These are phyloP conservation scores for Lasiommata megera DNA, from an alignment of 2,888 invertebrate genomes.

Conservation along the genomic window DNA sequence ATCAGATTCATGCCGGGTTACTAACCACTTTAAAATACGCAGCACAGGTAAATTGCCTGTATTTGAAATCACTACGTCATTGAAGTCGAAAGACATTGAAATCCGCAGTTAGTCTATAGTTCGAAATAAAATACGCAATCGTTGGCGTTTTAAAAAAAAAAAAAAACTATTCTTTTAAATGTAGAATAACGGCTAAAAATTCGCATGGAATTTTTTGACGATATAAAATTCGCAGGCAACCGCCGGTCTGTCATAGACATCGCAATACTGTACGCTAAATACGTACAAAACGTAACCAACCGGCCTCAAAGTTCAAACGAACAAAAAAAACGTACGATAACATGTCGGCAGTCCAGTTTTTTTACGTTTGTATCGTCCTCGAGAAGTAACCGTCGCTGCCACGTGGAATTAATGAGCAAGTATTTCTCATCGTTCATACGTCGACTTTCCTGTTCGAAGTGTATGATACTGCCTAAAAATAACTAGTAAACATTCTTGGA, in stretches of 20 bases:
- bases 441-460: constrained; percentile 8
- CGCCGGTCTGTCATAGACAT: background rate
- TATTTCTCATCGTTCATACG: constrained; percentile 39
- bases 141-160: too few species aligned
- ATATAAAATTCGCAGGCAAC: too few species aligned
- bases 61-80: too few species aligned
- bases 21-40: too few species aligned
- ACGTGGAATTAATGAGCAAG: constrained; percentile 53
- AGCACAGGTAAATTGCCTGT: too few species aligned
- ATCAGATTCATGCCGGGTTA: too few species aligned
- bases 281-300: constrained; percentile 17
- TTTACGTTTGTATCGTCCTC: constrained; percentile 62
- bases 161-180: too few species aligned
- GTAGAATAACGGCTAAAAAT: too few species aligned
- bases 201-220: too few species aligned
- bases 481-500: constrained; percentile 6
- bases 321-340: constrained; percentile 43
- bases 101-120: too few species aligned
- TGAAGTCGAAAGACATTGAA: too few species aligned
- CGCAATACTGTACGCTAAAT: constrained; percentile 5
- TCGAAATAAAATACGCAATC: too few species aligned
- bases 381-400: constrained; percentile 70
- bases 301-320: constrained; percentile 14
- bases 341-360: constrained; percentile 61
- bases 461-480: constrained; percentile 6